Evolutionary conservation across 2,888 invertebrate species (phyloP), one percentile per base, ranked within the genome.

Genomic region (Cheilosia impressa): DNA sequence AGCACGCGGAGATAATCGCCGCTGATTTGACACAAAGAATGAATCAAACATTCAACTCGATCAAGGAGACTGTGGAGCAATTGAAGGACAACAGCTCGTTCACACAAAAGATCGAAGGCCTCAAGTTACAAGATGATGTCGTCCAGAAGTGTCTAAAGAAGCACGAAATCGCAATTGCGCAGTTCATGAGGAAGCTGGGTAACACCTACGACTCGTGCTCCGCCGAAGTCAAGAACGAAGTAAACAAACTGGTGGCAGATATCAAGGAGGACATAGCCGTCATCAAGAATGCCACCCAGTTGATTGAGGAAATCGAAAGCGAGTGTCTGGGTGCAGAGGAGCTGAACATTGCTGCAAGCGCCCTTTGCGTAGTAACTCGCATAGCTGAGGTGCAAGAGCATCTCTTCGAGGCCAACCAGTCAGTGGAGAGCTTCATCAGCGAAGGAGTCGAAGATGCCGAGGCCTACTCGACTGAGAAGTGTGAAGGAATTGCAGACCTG

Each of bases 141-240:
- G 66, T 66, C 6, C 58, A 77, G 10, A 62, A 50, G 9, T 85
- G 85, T 31, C 65, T 85, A n/a, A 85, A 85, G 50, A 62, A 81
- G 13, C 24, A 85, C 19, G 85, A 85, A 50, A 13, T 81, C 0
- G 27, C 38, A 9, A 45, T 72, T n/a, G 81, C 85, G 1, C 71
- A 62, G 10, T 85, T 85, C 7, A 85, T 81, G 81, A 43, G 76
- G 13, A 81, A 63, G 13, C 66, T 85, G 19, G 66, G 71, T 2
- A 63, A 60, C 13, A 72, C 81, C 1, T 85, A 68, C 15, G 81
- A 85, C n/a, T 19, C 66, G 6, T 85, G 85, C 19, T 77, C 76
- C 3, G 65, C 55, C 0, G 85, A 81, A n/a, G 50, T 81, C 0
- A 81, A 81, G 38, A 47, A 81, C 19, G 22, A 68, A 17, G 57